Percentiles rank a stretch among this genome's conserved stretches.
Evolutionary conservation across 2,113 vertebrate genomes (phyloP).

Genomic region (Monopterus albus): DNA sequence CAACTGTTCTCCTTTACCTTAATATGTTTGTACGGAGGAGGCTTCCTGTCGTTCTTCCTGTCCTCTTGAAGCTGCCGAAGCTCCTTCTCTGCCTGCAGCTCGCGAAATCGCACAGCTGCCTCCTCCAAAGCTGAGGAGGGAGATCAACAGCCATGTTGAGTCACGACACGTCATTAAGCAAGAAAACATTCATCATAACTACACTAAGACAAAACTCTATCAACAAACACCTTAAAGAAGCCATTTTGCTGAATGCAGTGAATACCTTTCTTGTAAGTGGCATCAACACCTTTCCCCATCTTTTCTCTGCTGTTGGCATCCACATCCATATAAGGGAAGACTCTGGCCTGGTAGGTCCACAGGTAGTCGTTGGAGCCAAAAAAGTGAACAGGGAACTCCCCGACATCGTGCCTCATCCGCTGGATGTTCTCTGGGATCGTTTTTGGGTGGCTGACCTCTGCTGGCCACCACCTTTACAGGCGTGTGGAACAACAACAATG

Average conservation of each 20-base stretch:
- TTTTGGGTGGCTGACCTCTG: conserved; percentile 95
- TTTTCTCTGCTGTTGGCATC: conserved; percentile 98
- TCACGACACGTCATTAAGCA: too few species aligned
- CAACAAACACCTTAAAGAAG: background rate
- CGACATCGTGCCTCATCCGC: conserved; percentile 95
- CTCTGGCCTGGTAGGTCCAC: conserved; percentile 98
- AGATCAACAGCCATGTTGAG: background rate
- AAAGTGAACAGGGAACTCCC: conserved; percentile 98
- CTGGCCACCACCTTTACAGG: conserved; percentile 94
- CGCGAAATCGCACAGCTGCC: conserved; percentile 93
- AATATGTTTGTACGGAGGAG: conserved; percentile 96
- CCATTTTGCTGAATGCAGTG: background rate
- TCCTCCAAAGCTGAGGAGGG: conserved; percentile 89
- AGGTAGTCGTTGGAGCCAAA: conserved; percentile 98
- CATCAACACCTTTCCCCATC: conserved; percentile 96
- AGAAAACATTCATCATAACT: too few species aligned
- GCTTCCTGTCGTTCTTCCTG: conserved; percentile 95
- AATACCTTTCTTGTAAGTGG: conserved; percentile 95
- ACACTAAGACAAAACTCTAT: background rate
- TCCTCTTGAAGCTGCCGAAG: conserved; percentile 96
- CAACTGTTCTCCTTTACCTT: conserved; percentile 55
- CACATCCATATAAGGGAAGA: conserved; percentile 98
- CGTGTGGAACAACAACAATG: background rate
- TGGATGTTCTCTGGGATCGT: conserved; percentile 95
- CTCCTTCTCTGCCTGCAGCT: conserved; percentile 95